Conservation (phyloP, 1,140 invertebrate genomes). For the Calephelis virginiensis region DNA sequence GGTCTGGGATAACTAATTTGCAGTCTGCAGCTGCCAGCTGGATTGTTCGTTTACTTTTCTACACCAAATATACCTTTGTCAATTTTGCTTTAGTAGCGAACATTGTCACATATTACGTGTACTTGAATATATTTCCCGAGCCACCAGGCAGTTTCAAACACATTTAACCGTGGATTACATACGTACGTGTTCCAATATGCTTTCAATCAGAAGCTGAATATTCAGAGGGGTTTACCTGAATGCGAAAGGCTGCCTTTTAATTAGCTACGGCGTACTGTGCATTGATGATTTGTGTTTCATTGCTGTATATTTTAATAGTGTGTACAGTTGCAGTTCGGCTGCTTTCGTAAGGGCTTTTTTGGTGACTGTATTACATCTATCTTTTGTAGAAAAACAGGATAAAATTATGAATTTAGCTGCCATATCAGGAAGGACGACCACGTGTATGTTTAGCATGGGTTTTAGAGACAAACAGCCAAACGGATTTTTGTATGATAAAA, state of each 20-base stretch:
- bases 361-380: background rate
- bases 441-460: too few relatives aligned
- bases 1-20: too few relatives aligned
- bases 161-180: constrained; percentile 24
- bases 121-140: background rate
- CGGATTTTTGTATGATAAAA: too few relatives aligned
- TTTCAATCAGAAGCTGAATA: constrained; percentile 26
- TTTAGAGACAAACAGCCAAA: too few relatives aligned
- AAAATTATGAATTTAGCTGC: too few relatives aligned
- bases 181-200: constrained; percentile 28
- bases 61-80: too few relatives aligned
- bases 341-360: background rate
- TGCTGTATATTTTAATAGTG: background rate
- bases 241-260: constrained; percentile 22
- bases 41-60: too few relatives aligned
- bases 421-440: too few relatives aligned
- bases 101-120: background rate
- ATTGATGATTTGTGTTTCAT: constrained; percentile 17
- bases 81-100: background rate
- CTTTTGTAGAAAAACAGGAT: too few relatives aligned
- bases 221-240: constrained; percentile 25
- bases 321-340: background rate
- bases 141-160: constrained; percentile 16
- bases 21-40: too few relatives aligned
- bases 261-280: constrained; percentile 20